A percentile compares a stretch with the other conserved stretches of the same genome.
Evolutionary conservation across 2,888 invertebrate genomes (phyloP).

Genomic region (Drosophila histrio): DNA sequence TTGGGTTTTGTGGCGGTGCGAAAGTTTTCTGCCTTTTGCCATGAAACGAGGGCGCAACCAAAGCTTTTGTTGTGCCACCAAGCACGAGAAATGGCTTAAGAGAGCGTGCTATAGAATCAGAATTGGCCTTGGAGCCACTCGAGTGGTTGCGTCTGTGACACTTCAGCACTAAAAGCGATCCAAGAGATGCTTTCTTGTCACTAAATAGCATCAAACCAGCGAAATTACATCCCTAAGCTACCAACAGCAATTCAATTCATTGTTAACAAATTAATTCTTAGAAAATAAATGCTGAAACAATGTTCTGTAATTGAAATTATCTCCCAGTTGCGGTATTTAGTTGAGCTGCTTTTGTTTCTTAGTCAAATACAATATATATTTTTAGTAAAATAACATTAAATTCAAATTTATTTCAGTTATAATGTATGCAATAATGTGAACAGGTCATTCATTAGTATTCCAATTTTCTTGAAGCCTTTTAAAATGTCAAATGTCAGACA

Average conservation of each 20-base stretch:
- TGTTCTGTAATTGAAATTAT: too few species aligned
- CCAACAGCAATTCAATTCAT: not conserved
- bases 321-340: too few species aligned
- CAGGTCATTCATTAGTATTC: too few species aligned
- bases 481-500: too few species aligned
- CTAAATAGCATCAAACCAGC: not conserved
- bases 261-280: not conserved
- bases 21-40: slow-evolving; percentile 68
- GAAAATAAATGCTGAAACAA: not conserved
- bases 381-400: too few species aligned
- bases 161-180: slow-evolving; percentile 16
- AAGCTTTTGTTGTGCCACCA: slow-evolving; percentile 56
- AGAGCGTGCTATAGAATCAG: slow-evolving; percentile 24
- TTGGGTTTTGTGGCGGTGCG: slow-evolving; percentile 66
- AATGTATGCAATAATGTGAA: too few species aligned
- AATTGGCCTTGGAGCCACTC: slow-evolving; percentile 59
- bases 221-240: not conserved
- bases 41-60: slow-evolving; percentile 63
- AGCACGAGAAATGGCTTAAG: slow-evolving; percentile 33
- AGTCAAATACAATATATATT: too few species aligned
- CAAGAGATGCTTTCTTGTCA: slow-evolving; percentile 6
- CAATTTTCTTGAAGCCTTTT: too few species aligned
- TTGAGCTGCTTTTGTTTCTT: too few species aligned
- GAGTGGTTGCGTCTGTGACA: slow-evolving; percentile 57
- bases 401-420: too few species aligned